phyloP scores from a whole-genome alignment of 1,140 invertebrate species.

The Cotesia glomerata region DNA sequence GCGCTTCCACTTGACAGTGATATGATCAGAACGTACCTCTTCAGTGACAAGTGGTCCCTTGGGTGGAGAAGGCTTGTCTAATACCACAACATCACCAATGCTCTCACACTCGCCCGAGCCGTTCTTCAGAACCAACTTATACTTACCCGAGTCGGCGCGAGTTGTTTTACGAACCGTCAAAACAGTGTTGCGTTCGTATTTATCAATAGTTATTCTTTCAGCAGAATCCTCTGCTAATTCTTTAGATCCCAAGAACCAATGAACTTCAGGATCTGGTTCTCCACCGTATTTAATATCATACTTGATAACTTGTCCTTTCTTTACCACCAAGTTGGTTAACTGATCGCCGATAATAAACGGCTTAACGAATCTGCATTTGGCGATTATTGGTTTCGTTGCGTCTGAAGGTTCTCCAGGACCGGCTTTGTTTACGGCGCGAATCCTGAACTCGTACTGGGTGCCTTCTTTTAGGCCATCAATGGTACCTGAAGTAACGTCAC shows the following conservation, averaged over 20 bases:
- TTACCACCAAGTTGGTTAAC: slow-evolving; percentile 85
- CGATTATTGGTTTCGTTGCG: slow-evolving; percentile 92
- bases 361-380: slow-evolving; percentile 94
- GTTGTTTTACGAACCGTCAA: slow-evolving; percentile 86
- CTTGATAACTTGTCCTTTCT: slow-evolving; percentile 91
- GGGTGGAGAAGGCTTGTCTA: slow-evolving; percentile 87
- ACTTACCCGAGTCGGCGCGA: slow-evolving; percentile 88
- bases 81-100: slow-evolving; percentile 84
- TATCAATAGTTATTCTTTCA: slow-evolving; percentile 82
- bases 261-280: slow-evolving; percentile 91
- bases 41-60: slow-evolving; percentile 84
- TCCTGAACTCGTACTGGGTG: slow-evolving; percentile 93
- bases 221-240: slow-evolving; percentile 73
- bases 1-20: slow-evolving; percentile 94
- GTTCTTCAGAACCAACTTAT: slow-evolving; percentile 84
- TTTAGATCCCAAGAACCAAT: slow-evolving; percentile 79
- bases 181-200: slow-evolving; percentile 89
- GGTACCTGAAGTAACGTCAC: slow-evolving; percentile 76
- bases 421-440: slow-evolving; percentile 94
- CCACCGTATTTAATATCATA: slow-evolving; percentile 94
- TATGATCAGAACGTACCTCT: slow-evolving; percentile 88
- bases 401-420: slow-evolving; percentile 95
- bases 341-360: slow-evolving; percentile 90
- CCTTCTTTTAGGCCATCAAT: slow-evolving; percentile 93
- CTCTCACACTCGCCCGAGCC: slow-evolving; percentile 84